These are phyloP conservation scores for Alcedo atthis DNA, from an alignment of 2,797 vertebrate genomes.

Conservation along the genomic window DNA sequence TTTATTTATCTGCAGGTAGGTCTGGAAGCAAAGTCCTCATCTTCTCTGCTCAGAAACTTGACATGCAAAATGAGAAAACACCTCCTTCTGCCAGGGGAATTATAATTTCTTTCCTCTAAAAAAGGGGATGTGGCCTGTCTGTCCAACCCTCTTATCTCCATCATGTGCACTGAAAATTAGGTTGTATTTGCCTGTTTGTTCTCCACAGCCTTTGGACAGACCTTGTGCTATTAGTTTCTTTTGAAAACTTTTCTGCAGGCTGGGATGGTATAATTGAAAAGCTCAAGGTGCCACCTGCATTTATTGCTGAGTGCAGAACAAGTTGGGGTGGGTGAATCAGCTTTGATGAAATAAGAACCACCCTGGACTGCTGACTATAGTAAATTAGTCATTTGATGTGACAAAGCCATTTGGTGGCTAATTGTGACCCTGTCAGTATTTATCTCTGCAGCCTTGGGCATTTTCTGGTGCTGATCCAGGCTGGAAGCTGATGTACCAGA, in stretches of 20 bases:
- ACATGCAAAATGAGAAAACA: background rate
- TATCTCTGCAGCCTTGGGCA: background rate
- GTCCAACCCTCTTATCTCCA: background rate
- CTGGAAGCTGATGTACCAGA: background rate
- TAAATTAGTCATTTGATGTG: background rate
- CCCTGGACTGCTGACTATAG: background rate
- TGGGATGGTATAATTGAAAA: background rate
- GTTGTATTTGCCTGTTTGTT: background rate
- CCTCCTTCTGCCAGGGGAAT: background rate
- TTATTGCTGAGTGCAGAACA: background rate
- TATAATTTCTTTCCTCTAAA: background rate
- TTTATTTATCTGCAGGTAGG: background rate
- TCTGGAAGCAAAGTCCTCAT: background rate
- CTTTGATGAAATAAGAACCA: background rate
- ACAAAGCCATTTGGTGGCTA: background rate
- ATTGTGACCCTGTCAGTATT: background rate
- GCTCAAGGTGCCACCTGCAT: background rate
- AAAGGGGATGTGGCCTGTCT: background rate
- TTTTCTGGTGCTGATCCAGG: slow-evolving; percentile 21
- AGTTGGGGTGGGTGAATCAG: background rate
- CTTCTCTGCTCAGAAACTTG: background rate
- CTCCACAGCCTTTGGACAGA: background rate
- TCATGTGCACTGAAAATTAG: accelerated
- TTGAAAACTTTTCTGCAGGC: background rate
- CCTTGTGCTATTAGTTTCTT: background rate